Base-by-base conservation (phyloP, 2,797 vertebrate species). In the Acestrorhynchus altus region DNA sequence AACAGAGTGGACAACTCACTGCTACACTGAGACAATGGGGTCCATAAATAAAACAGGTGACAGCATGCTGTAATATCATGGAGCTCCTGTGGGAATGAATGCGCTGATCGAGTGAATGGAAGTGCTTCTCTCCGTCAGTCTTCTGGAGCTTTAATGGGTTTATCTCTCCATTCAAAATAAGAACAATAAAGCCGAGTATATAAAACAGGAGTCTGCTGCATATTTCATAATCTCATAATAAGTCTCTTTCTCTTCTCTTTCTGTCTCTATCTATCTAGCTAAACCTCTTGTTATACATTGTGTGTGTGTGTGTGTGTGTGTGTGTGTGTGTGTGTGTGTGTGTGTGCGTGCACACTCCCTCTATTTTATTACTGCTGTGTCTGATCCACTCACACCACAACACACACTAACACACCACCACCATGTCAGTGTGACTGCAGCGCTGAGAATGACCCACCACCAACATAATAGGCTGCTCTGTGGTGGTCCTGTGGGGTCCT, bases 1-100 rank as follows among this genome's bases (percentile, higher is more conserved):
- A 73, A 74, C 47, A 52, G 73, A 68, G 35, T 52, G 16, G 39
- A 51, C 56, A 60, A 51, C 61, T 65, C 61, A 31, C 40, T 65
- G 31, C 40, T 51, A 24, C 63, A 52, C 40, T 39, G 49, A 31
- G 24, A 52, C 20, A 57, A 35, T 22, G 12, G 8, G 18, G 35
- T 70, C 51, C 4, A 15, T 57, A 15, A 60, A 13, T 40, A 24
- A 31, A 79, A n/a, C 10, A 1, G 56, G 28, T 59, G 44, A 79
- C 42, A 73, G 35, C 26, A 16, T 24, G 42, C 54, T 67, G 10
- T 22, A 31, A 56, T 49, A 59, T 28, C 63, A 24, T 40, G 40
- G 6, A 9, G 22, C 26, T 47, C 46, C 61, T 24, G 11, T 47
- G 60, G 15, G 60, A 49, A 65, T 39, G 72, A 59, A 40, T 49